Evolutionary conservation across 2,113 vertebrate species (phyloP).

Genomic region (Ciconia stormi): DNA sequence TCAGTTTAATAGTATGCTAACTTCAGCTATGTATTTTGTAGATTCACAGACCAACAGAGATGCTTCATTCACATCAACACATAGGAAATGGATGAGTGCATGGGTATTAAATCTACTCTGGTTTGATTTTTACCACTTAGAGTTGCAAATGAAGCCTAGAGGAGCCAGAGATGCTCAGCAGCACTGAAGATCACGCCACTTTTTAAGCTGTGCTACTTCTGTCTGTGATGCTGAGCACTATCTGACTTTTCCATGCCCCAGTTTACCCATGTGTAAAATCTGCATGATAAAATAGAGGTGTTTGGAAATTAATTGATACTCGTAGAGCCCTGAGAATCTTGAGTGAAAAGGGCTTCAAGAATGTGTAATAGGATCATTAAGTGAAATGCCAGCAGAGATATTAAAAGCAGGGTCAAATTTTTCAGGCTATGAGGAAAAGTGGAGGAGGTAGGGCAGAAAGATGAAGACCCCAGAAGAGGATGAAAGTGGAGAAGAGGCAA

Average conservation of each 20-base stretch:
- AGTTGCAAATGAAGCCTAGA: neutral
- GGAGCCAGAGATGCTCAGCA: neutral
- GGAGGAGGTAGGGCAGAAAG: neutral
- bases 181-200: neutral
- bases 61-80: neutral
- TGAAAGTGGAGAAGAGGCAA: neutral
- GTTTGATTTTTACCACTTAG: neutral
- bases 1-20: neutral
- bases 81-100: neutral
- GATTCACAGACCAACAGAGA: neutral
- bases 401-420: constrained; percentile 29
- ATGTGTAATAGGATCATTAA: constrained; percentile 48
- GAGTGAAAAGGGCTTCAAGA: neutral
- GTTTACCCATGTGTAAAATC: constrained; percentile 7
- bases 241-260: neutral
- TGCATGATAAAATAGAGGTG: neutral
- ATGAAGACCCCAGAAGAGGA: neutral
- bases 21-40: neutral
- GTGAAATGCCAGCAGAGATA: constrained; percentile 39
- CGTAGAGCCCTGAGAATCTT: neutral
- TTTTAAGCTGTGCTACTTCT: neutral
- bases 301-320: constrained; percentile 15
- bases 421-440: neutral
- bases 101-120: neutral
- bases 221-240: neutral